These are phyloP conservation scores for Brachionus paranguensis DNA, from an alignment of 1,140 invertebrate species.

Conservation along the genomic window DNA sequence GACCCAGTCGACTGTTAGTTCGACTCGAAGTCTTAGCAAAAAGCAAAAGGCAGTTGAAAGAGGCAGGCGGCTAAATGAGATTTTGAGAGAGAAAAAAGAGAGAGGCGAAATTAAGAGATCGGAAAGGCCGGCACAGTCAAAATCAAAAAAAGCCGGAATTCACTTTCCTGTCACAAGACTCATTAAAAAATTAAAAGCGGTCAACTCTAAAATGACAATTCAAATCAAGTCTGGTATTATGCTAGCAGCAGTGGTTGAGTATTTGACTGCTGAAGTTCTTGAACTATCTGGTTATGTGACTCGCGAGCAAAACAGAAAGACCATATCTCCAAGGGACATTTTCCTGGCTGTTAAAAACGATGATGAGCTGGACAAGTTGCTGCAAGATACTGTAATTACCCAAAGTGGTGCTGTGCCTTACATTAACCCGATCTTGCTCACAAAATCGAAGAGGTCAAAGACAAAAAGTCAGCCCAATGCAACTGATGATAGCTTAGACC, in stretches of 20 bases:
- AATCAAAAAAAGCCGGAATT: slow-evolving; percentile 91
- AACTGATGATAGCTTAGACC: background rate
- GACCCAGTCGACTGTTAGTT: background rate
- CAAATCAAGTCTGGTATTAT: slow-evolving; percentile 97
- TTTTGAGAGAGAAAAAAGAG: slow-evolving; percentile 66
- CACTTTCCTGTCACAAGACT: slow-evolving; percentile 96
- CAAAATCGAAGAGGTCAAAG: background rate
- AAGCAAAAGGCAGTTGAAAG: slow-evolving; percentile 1
- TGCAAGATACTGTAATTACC: slow-evolving; percentile 84
- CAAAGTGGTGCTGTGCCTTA: background rate
- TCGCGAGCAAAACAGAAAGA: slow-evolving; percentile 98
- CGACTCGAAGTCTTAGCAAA: background rate
- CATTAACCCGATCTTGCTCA: background rate
- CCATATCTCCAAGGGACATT: slow-evolving; percentile 96
- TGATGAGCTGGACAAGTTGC: slow-evolving; percentile 96
- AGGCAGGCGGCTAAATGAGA: background rate
- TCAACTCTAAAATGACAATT: slow-evolving; percentile 93
- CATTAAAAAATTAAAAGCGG: slow-evolving; percentile 93
- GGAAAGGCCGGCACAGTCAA: slow-evolving; percentile 84
- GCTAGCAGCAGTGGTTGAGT: slow-evolving; percentile 96
- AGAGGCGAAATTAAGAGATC: slow-evolving; percentile 97
- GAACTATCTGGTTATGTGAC: slow-evolving; percentile 96
- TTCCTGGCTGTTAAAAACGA: slow-evolving; percentile 97
- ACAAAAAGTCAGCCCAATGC: background rate
- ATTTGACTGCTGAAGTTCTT: slow-evolving; percentile 88